Base-by-base conservation (phyloP, 2,113 vertebrate genomes). In the Apistogramma diplotaenia region DNA sequence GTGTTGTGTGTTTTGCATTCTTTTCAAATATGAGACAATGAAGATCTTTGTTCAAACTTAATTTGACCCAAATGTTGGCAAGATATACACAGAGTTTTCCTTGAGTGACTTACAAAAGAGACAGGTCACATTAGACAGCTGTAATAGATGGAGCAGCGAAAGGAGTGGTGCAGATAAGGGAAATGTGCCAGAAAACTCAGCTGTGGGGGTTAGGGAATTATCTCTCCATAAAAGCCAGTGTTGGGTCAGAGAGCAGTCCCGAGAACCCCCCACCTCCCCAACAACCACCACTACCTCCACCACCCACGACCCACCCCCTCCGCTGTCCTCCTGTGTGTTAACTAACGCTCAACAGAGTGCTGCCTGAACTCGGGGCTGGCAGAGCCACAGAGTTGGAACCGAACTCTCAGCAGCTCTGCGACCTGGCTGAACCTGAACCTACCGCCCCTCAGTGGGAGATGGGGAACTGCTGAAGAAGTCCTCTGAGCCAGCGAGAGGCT, bases 281-380 rank as follows among this genome's bases (percentile, higher is more conserved):
- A 33, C 33, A 0, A 35, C 33, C 33, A 8, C 33, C 33, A 35
- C 33, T 8, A 8, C 33, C 33, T n/a, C 33, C 8, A 35, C 33
- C 33, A 35, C 33, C 33, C 33, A 35, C 33, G 9, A 35, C 33
- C 8, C 59, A 74, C 46, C 71, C 37, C 59, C 81, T 75, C 87
- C 65, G 79, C 91, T 88, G 92, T 90, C 82, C 88, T 92, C 91
- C 81, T 86, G 70, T 86, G 84, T 91, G 86, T 95, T 96, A 96
- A 95, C 89, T 96, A 96, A 95, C 58, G 54, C 86, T 95, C 93
- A 93, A 74, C 93, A 92, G 91, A 89, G 78, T 89, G 78, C 70
- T 55, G 87, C 82, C 76, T 90, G 89, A 85, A 88, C 90, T 86
- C 51, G 2, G 81, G 78, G 79, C 87, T 89, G 86, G 89, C 87